Evolutionary conservation across 2,113 vertebrate species (phyloP).

Genomic region (Nerophis ophidion): DNA sequence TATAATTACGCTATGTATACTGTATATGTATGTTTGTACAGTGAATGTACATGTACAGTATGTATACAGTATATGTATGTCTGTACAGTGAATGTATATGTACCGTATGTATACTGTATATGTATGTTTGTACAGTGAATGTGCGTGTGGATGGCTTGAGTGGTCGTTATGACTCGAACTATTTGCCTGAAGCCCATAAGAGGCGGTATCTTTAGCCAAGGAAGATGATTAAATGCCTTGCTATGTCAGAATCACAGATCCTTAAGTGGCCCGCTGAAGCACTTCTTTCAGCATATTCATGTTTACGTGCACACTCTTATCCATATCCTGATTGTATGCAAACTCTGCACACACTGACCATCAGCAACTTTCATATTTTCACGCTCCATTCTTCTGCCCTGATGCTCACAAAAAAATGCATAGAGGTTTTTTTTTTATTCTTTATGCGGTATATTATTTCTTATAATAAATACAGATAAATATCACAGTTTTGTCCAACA

Average conservation of each 20-base stretch:
- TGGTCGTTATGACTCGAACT: background rate
- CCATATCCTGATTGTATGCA: slow-evolving; percentile 32
- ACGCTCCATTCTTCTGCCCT: background rate
- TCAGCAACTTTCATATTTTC: slow-evolving; percentile 33
- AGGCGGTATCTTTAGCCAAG: background rate
- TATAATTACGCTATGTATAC: no score
- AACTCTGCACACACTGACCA: slow-evolving; percentile 24
- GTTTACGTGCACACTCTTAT: slow-evolving; percentile 29
- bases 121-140: no score
- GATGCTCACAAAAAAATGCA: slow-evolving; percentile 16
- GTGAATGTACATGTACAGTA: no score
- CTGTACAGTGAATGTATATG: no score
- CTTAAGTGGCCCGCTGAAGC: slow-evolving; percentile 31
- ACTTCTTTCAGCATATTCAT: slow-evolving; percentile 18
- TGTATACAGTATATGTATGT: no score
- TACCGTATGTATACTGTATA: no score
- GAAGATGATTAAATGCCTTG: background rate
- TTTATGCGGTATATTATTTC: no score
- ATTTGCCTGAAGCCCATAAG: background rate
- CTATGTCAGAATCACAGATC: background rate
- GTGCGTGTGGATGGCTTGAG: no score
- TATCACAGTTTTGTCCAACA: no score
- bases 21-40: no score
- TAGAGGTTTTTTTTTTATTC: background rate
- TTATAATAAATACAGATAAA: no score